Conservation (phyloP, 2,888 invertebrate species). For the Drosophila longiperda region DNA sequence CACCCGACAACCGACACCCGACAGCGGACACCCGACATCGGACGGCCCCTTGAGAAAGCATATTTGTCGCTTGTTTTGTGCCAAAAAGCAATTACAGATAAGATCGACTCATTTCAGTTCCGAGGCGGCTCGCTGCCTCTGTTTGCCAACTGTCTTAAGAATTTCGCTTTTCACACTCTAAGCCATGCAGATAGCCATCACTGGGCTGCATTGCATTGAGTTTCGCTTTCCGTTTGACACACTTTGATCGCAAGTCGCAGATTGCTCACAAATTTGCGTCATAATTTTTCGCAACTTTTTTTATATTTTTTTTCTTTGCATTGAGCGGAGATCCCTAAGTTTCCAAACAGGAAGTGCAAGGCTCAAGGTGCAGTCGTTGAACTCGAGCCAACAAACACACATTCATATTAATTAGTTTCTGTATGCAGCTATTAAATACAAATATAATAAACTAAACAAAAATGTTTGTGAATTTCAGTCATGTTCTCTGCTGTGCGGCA, state of each 20-base stretch:
- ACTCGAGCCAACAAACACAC: conserved; percentile 44
- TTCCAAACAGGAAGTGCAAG: conserved; percentile 72
- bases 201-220: conserved; percentile 47
- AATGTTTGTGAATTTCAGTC: conserved; percentile 33
- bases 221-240: conserved; percentile 79
- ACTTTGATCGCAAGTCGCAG: conserved; percentile 59
- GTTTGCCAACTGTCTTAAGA: conserved; percentile 66
- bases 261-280: conserved; percentile 53
- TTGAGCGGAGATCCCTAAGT: conserved; percentile 57
- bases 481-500: conserved; percentile 8
- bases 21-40: conserved; percentile 10
- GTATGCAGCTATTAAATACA: conserved; percentile 49
- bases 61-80: conserved; percentile 47
- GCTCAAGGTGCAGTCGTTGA: conserved; percentile 74
- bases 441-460: conserved; percentile 59
- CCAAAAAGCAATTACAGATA: conserved; percentile 82
- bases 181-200: conserved; percentile 55
- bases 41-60: conserved; percentile 41
- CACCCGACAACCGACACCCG: conserved; percentile 8
- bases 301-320: background rate
- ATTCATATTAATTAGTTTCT: conserved; percentile 65
- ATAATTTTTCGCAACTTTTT: conserved; percentile 9
- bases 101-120: conserved; percentile 80
- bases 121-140: conserved; percentile 24
- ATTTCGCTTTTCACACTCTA: conserved; percentile 76